Percentiles rank a stretch among this genome's conserved stretches.
Evolutionary conservation across 2,797 vertebrate species (phyloP).

Genomic region (Taeniopygia guttata): DNA sequence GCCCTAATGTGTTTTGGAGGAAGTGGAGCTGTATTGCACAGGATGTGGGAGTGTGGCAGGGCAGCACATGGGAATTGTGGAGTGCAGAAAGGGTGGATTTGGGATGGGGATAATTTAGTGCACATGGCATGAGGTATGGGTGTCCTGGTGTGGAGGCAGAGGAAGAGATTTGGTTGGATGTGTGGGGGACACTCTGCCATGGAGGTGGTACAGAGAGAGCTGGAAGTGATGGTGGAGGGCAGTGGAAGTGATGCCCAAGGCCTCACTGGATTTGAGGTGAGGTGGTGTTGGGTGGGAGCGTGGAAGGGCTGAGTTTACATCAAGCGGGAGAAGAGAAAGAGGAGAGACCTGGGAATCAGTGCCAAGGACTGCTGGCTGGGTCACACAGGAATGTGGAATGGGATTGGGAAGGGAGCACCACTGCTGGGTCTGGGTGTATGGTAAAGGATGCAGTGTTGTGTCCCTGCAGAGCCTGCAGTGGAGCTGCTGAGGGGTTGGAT

Average conservation of each 20-base stretch:
- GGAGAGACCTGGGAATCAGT: not conserved
- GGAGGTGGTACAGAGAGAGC: not conserved
- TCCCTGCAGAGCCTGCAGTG: not conserved
- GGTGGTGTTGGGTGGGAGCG: not conserved
- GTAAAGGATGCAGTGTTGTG: not conserved
- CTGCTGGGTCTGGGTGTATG: not conserved
- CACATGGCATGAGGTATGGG: fast-evolving
- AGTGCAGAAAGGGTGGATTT: not conserved
- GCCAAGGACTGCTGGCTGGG: not conserved
- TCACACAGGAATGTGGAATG: not conserved
- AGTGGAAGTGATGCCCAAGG: not conserved
- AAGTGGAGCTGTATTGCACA: not conserved
- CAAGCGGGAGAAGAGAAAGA: not conserved
- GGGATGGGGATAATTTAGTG: not conserved
- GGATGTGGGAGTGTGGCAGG: not conserved
- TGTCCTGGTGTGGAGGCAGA: not conserved
- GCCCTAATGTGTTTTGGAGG: fast-evolving
- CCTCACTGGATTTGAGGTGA: not conserved
- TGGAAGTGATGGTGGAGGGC: not conserved
- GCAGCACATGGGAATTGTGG: not conserved
- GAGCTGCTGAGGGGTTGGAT: fast-evolving
- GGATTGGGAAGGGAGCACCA: not conserved
- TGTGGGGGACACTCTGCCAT: fast-evolving
- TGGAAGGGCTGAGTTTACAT: not conserved
- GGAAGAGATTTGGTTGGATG: not conserved